These are phyloP conservation scores for Dendrolimus kikuchii DNA, from an alignment of 1,140 invertebrate species.

Conservation along the genomic window DNA sequence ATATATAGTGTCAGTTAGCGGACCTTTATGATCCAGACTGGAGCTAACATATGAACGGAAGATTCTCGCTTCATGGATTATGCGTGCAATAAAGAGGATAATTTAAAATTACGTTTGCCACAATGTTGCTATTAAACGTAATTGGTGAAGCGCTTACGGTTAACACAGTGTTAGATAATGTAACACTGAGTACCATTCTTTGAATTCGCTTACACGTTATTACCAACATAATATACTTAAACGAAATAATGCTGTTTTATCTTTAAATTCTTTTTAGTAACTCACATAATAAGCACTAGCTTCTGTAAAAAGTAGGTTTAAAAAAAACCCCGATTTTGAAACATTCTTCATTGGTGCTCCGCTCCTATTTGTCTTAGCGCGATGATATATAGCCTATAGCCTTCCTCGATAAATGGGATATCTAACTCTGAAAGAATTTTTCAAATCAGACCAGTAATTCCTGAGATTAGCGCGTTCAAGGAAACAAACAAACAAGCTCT, in stretches of 20 bases:
- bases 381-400: too few species aligned
- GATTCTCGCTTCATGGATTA: constrained; percentile 48
- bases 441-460: too few species aligned
- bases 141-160: constrained; percentile 21
- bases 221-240: neutral
- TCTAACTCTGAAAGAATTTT: too few species aligned
- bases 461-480: too few species aligned
- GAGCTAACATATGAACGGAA: constrained; percentile 46
- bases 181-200: neutral
- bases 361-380: too few species aligned
- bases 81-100: constrained; percentile 53
- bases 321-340: too few species aligned
- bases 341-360: too few species aligned
- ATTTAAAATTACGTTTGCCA: constrained; percentile 52
- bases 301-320: too few species aligned
- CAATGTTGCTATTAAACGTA: constrained; percentile 38
- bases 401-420: too few species aligned
- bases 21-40: constrained; percentile 47
- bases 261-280: neutral
- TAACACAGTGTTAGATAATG: constrained; percentile 12
- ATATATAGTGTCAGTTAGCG: constrained; percentile 41
- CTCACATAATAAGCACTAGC: too few species aligned
- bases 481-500: too few species aligned
- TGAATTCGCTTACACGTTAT: neutral
- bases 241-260: neutral